A percentile compares a stretch with the other conserved stretches of the same genome.
Evolutionary conservation across 2,888 invertebrate species (phyloP).

Genomic region (Linnaemya tessellans): DNA sequence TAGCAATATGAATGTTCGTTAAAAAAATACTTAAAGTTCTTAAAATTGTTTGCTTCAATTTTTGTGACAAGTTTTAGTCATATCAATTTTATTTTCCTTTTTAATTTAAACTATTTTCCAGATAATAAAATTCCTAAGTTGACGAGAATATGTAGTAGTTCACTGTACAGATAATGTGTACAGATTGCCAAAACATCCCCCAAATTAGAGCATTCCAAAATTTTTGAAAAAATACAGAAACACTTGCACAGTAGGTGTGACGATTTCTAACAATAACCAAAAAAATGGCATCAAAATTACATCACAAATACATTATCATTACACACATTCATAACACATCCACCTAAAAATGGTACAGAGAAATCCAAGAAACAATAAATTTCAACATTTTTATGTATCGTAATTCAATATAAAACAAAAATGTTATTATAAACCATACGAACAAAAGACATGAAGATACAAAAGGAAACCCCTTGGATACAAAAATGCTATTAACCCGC

Average conservation of each 20-base stretch:
- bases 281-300: conserved; percentile 37
- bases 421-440: conserved; percentile 17
- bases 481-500: conserved; percentile 43
- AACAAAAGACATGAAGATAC: conserved; percentile 1
- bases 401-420: conserved; percentile 44
- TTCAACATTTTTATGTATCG: conserved; percentile 35
- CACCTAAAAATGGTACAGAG: not conserved
- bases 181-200: conserved; percentile 21
- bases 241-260: conserved; percentile 64
- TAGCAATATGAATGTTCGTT: too few species aligned
- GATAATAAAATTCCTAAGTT: too few species aligned
- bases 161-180: too few species aligned
- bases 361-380: conserved; percentile 22
- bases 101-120: too few species aligned
- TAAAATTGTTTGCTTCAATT: too few species aligned
- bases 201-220: conserved; percentile 25
- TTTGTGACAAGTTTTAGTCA: too few species aligned
- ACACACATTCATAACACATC: not conserved
- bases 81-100: too few species aligned
- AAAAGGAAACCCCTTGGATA: conserved; percentile 36
- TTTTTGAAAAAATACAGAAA: not conserved
- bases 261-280: conserved; percentile 55
- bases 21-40: too few species aligned
- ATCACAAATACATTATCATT: conserved; percentile 52
- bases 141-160: too few species aligned